A percentile compares a stretch with the other conserved stretches of the same genome.
phyloP scores from a whole-genome alignment of 2,797 vertebrate genomes.

The Nasua narica region DNA sequence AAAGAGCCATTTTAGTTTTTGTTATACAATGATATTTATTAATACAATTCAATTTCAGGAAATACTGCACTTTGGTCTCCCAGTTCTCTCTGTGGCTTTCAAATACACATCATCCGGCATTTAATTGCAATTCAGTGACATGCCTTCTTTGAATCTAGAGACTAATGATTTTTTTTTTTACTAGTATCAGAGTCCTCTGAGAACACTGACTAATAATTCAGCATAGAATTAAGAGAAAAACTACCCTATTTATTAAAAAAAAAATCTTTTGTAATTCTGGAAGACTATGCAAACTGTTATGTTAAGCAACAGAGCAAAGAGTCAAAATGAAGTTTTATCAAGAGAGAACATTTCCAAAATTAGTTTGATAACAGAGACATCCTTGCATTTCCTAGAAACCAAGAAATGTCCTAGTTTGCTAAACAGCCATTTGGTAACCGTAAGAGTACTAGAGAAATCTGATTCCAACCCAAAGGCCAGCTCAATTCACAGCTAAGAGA shows the following conservation, averaged over 20 bases:
- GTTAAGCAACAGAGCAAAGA: neutral
- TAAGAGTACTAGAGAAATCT: neutral
- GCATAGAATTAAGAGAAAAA: neutral
- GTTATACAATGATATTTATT: neutral
- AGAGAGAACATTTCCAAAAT: neutral
- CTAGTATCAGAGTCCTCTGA: neutral
- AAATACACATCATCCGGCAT: neutral
- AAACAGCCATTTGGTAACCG: neutral
- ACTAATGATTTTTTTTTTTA: neutral
- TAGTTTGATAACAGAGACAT: neutral
- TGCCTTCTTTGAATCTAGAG: neutral
- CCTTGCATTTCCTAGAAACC: neutral
- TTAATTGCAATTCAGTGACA: neutral
- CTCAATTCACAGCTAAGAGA: neutral
- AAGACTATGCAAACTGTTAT: neutral
- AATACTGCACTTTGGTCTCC: neutral
- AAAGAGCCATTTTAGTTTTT: neutral
- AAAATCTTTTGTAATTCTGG: neutral
- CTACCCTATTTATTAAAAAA: neutral
- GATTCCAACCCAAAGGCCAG: neutral
- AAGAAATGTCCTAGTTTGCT: neutral
- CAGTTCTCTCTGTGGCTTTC: neutral
- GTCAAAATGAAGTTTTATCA: conserved; percentile 10
- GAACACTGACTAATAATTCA: neutral
- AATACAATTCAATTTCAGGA: conserved; percentile 3